A percentile compares a stretch with the other conserved stretches of the same genome.
These are phyloP conservation scores for Danio tinwini DNA, from an alignment of 2,797 vertebrate species.

Conservation along the genomic window DNA sequence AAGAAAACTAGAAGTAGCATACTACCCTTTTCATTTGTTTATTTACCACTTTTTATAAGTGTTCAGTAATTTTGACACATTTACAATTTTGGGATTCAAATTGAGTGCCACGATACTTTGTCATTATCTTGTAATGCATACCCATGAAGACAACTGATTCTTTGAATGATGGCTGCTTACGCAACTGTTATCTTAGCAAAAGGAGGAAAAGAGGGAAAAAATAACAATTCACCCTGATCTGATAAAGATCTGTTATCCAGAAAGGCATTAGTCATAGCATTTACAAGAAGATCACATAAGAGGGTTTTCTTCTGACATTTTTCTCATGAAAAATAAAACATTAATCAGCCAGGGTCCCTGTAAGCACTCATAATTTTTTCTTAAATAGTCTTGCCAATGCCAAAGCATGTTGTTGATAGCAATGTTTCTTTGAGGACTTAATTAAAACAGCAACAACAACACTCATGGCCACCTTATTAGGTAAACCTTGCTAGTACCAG, in stretches of 20 bases:
- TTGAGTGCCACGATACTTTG: constrained; percentile 10
- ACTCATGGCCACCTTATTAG: too few relatives aligned
- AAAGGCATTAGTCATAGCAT: constrained; percentile 46
- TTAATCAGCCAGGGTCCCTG: too few relatives aligned
- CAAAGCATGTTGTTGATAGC: neutral
- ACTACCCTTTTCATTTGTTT: too few relatives aligned
- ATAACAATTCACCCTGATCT: constrained; percentile 42
- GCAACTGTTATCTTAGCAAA: constrained; percentile 46
- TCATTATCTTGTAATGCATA: constrained; percentile 50
- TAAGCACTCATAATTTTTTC: neutral
- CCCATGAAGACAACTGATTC: constrained; percentile 27
- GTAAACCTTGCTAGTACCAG: too few relatives aligned
- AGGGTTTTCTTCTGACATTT: constrained; percentile 29
- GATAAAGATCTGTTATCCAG: constrained; percentile 55
- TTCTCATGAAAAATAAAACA: constrained; percentile 18
- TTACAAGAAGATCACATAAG: constrained; percentile 43
- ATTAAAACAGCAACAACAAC: too few relatives aligned
- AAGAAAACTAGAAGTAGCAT: too few relatives aligned
- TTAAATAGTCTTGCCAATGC: too few relatives aligned
- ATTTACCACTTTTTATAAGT: too few relatives aligned
- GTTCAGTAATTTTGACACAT: too few relatives aligned
- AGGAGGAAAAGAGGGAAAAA: constrained; percentile 39
- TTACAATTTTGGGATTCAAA: neutral
- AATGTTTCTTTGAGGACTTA: neutral
- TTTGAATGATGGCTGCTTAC: constrained; percentile 49